Evolutionary conservation across 2,797 vertebrate species (phyloP).

Genomic region (Harpagifer antarcticus): DNA sequence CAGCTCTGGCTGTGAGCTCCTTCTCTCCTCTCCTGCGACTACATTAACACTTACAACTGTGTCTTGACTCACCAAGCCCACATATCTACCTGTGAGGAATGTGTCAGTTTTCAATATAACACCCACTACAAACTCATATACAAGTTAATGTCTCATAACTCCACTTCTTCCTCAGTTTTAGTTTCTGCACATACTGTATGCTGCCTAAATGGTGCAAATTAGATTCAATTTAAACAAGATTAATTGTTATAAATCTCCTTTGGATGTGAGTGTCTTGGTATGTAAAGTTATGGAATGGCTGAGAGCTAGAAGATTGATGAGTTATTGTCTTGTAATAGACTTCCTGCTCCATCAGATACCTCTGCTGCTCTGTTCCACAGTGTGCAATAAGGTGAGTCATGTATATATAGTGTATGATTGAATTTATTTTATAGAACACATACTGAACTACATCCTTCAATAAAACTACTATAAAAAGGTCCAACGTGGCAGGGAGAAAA

Average conservation of each 20-base stretch:
- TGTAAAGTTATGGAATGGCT: constrained; percentile 15
- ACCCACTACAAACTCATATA: background rate
- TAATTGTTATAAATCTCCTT: background rate
- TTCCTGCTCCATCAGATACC: constrained; percentile 6
- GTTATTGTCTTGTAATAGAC: constrained; percentile 32
- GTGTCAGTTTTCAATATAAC: constrained; percentile 16
- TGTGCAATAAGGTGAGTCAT: constrained; percentile 14
- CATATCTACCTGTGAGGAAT: constrained; percentile 42
- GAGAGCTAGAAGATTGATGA: constrained; percentile 8
- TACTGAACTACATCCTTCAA: background rate
- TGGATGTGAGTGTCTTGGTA: constrained; percentile 19
- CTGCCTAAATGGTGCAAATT: constrained; percentile 10
- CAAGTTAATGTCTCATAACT: constrained; percentile 14
- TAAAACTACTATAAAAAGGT: background rate
- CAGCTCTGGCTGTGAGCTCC: constrained; percentile 25
- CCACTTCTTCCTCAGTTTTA: background rate
- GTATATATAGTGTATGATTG: no score
- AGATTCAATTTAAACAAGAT: background rate
- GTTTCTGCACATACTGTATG: background rate
- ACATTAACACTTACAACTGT: constrained; percentile 42
- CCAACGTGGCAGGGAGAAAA: constrained; percentile 4
- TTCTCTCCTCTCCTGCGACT: constrained; percentile 26
- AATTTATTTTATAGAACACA: no score
- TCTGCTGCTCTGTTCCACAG: constrained; percentile 42
- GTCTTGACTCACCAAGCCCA: constrained; percentile 43